phyloP scores from a whole-genome alignment of 2,797 vertebrate genomes.

The Pangasius djambal region DNA sequence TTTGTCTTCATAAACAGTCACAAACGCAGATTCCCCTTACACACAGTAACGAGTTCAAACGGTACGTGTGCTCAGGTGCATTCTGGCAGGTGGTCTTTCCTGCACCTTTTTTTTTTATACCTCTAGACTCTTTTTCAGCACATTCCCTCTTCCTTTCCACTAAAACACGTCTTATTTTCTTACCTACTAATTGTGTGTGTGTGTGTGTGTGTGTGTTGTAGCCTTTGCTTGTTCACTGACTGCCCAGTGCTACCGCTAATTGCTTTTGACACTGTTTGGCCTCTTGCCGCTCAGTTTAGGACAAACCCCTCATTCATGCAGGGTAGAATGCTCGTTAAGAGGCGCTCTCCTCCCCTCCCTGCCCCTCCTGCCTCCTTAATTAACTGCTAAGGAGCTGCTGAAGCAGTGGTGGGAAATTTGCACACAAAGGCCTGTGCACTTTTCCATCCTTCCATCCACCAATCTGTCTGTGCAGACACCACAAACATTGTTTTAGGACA shows the following conservation, averaged over 20 bases:
- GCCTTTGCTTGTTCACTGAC: conserved; percentile 67
- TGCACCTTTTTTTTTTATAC: conserved; percentile 21
- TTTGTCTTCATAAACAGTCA: not conserved
- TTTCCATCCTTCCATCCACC: conserved; percentile 53
- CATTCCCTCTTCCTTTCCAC: conserved; percentile 31
- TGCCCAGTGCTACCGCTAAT: conserved; percentile 81
- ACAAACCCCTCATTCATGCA: conserved; percentile 96
- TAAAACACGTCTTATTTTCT: conserved; percentile 38
- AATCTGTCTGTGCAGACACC: conserved; percentile 60
- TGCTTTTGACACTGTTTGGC: conserved; percentile 91
- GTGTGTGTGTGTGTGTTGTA: conserved; percentile 58
- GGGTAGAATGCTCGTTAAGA: conserved; percentile 87
- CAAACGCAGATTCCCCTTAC: not conserved
- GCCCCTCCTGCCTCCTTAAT: conserved; percentile 92
- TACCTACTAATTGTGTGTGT: conserved; percentile 9
- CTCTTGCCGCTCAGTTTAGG: conserved; percentile 82
- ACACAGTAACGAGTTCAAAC: not conserved
- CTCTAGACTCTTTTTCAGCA: conserved; percentile 34
- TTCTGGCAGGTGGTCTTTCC: conserved; percentile 19
- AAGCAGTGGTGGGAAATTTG: conserved; percentile 92
- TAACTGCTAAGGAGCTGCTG: conserved; percentile 88
- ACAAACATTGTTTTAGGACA: conserved; percentile 53
- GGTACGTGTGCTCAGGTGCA: conserved; percentile 45
- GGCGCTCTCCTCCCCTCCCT: conserved; percentile 64
- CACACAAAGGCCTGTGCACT: conserved; percentile 87